Evolutionary conservation across 37 sponge, comb jelly and placozoan genomes (phyloP), one percentile per base, ranked within the genome.

Genomic region (Halichondria panicea): DNA sequence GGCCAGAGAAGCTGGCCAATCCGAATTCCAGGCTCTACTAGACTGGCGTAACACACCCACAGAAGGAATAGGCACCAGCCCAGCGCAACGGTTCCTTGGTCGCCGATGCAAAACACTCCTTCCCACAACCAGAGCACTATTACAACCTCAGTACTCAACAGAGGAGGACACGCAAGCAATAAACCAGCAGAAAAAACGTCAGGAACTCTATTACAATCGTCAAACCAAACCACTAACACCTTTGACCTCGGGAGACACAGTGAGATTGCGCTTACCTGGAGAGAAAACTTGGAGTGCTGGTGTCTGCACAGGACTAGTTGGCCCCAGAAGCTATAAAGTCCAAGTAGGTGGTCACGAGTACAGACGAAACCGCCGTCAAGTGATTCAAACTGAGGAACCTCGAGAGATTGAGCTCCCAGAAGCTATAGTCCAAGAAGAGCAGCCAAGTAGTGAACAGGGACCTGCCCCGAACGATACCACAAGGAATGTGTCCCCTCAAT

Each of bases 211-310:
- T 50, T 80, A 80, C 30, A 36, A 72, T n/a, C 35, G 54, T 1
- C 66, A 76, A 30, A 66, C 66, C 38, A 46, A 61, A 3, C 4
- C 40, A 5, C 66, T 65, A 35, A 39, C 32, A 19, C 77, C 77
- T 7, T 60, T 74, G 33, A 32, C 80, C 8, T 28, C 43, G 8
- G 82, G 82, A 35, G 82, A 81, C 12, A 72, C 65, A 13, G 66
- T 81, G 41, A 25, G 82, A 45, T 32, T 81, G 66, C 54, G 66
- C 28, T 59, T 81, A 19, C 82, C 82, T 44, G 82, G 82, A 34
- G 27, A 72, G 36, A 46, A 61, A 39, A 71, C 66, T 15, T 71
- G 77, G 82, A 81, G 72, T 32, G 1, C 66, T 21, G 82, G 82
- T 38, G 55, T 37, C 35, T 72, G 74, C 39, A 45, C 37, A 48